Evolutionary conservation across 2,113 vertebrate species (phyloP), one percentile per base, ranked within the genome.

Genomic region (Bubo scandiacus): DNA sequence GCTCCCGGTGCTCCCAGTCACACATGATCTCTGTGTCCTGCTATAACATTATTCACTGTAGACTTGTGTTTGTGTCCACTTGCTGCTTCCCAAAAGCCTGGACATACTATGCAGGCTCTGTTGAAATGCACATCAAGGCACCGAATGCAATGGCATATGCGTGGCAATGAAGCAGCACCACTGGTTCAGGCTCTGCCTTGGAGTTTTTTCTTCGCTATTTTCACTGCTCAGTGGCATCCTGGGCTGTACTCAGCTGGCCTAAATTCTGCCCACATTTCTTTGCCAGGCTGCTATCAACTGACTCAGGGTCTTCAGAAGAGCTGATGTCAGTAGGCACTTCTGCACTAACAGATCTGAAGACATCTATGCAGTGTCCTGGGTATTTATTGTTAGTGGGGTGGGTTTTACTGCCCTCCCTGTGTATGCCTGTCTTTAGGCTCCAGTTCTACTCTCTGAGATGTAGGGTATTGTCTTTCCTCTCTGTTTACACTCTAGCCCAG

Each of bases 121-220:
- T 16, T 81, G 68, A 84, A 90, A 52, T 12, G 7, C 18, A 40
- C 38, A 13, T 34, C 0, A 1, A 74, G 74, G 30, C 21, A 81
- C 2, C 0, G 27, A 70, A 21, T 25, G 63, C 49, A 72, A 6
- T 30, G 61, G 18, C 13, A 23, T 57, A 36, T 3, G 2, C 1
- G 4, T 47, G 68, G 22, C 43, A 73, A 43, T 40, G 55, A 67
- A 40, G 42, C 51, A 78, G 36, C 34, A 67, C 22, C 12, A 9
- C 20, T 81, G 29, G 27, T 51, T 29, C n/a, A 63, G 52, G 32
- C n/a, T 81, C 36, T 85, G 63, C 42, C 30, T 71, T 52, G 14
- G 20, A n/a, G 23, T 70, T 29, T 66, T 74, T 71, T 14, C 65
- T 61, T 86, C 0, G 0, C 34, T 62, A 0, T 79, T 94, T 85